Evolutionary conservation across 2,888 invertebrate genomes (phyloP).

Genomic region (Malachius bipustulatus): DNA sequence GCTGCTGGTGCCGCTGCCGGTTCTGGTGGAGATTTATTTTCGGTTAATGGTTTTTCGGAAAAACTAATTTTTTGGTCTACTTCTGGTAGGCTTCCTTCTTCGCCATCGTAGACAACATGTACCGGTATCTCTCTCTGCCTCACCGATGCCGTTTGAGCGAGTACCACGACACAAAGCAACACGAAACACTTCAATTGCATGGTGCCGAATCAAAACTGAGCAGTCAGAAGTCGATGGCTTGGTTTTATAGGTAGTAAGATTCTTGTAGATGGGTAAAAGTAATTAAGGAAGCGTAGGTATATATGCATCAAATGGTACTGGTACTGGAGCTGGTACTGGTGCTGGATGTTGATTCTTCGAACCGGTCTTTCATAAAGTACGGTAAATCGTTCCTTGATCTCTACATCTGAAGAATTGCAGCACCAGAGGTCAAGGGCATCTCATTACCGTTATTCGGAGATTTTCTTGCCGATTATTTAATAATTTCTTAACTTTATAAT

Average conservation of each 20-base stretch:
- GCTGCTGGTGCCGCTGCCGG: not conserved
- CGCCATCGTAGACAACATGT: slow-evolving; percentile 9
- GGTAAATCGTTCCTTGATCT: no score
- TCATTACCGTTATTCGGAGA: no score
- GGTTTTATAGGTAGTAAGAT: not conserved
- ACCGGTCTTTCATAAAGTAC: no score
- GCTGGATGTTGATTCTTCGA: no score
- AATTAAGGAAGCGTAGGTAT: no score
- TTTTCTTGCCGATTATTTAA: no score
- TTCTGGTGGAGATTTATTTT: not conserved
- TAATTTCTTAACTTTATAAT: no score
- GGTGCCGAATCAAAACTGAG: slow-evolving; percentile 5
- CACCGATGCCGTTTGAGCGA: slow-evolving; percentile 8
- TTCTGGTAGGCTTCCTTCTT: not conserved
- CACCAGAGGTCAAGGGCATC: no score
- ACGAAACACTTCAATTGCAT: slow-evolving; percentile 12
- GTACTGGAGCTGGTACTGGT: no score
- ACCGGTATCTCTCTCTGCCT: slow-evolving; percentile 10
- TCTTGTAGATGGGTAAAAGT: no score
- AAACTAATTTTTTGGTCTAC: not conserved
- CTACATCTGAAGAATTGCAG: no score
- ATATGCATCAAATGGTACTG: no score
- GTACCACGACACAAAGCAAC: slow-evolving; percentile 7
- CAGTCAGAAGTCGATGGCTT: not conserved
- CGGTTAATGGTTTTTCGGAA: not conserved